Percentiles rank a stretch among this genome's conserved stretches.
These are phyloP conservation scores for Oxyura jamaicensis DNA, from an alignment of 2,113 vertebrate species.

Conservation along the genomic window DNA sequence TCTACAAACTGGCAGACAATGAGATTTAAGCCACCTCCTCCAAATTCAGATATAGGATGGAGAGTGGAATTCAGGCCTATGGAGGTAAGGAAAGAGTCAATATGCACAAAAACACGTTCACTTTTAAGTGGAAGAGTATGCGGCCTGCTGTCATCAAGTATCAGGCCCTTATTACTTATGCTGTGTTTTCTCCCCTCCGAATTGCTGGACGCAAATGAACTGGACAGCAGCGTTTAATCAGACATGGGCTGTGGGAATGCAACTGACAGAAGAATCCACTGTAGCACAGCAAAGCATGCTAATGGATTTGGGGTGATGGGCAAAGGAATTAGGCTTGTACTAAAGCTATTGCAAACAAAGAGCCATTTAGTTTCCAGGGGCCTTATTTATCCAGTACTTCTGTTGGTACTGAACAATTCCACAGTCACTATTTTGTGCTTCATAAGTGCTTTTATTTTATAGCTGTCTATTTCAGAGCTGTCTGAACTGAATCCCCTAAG, in stretches of 20 bases:
- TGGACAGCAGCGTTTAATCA: constrained; percentile 52
- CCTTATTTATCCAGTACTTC: background rate
- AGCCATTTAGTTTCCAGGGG: background rate
- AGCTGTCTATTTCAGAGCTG: background rate
- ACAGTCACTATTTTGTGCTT: background rate
- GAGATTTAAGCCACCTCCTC: constrained; percentile 98
- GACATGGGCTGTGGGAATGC: constrained; percentile 45
- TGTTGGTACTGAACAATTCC: constrained; percentile 7
- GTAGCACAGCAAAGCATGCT: constrained; percentile 13
- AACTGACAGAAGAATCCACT: constrained; percentile 52
- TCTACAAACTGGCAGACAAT: constrained; percentile 99
- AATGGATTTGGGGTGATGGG: constrained; percentile 11
- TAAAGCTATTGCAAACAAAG: constrained; percentile 44
- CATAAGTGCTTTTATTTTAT: constrained; percentile 2
- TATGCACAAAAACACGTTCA: background rate
- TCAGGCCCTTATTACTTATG: background rate
- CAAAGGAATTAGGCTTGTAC: constrained; percentile 41
- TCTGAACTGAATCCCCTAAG: constrained; percentile 12
- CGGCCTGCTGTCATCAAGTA: background rate
- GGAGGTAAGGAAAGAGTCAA: constrained; percentile 84
- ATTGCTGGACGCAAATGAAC: background rate
- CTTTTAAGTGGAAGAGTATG: constrained; percentile 31
- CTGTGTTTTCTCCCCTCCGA: constrained; percentile 22
- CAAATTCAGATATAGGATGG: constrained; percentile 99
- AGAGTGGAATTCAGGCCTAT: constrained; percentile 97